phyloP scores from a whole-genome alignment of 2,113 vertebrate species.

The Brachyistius frenatus region DNA sequence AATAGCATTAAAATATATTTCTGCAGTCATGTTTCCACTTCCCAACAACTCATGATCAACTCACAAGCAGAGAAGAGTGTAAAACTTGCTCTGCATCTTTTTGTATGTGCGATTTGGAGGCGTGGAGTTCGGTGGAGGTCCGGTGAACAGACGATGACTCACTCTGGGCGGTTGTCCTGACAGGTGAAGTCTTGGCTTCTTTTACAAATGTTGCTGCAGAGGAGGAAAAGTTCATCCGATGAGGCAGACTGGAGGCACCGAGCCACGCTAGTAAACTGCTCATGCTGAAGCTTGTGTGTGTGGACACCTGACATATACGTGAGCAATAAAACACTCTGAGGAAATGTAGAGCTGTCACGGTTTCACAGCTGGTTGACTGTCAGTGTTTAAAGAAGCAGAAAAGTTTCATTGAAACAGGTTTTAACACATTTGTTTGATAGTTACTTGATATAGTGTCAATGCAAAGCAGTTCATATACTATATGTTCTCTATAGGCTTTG shows the following conservation, averaged over 20 bases:
- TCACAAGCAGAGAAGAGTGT: not conserved
- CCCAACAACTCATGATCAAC: not conserved
- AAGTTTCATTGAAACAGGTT: no score
- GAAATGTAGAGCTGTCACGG: not conserved
- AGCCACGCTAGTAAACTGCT: constrained; percentile 9
- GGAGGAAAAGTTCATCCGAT: constrained; percentile 32
- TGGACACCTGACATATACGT: no score
- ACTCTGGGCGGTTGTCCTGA: constrained; percentile 14
- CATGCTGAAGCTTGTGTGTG: constrained; percentile 22
- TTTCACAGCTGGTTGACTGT: not conserved
- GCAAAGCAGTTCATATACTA: no score
- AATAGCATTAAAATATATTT: not conserved
- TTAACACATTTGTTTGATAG: no score
- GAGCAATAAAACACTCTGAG: not conserved
- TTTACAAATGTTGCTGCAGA: constrained; percentile 30
- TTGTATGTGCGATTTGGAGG: not conserved
- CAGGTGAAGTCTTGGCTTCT: constrained; percentile 47
- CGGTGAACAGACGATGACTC: constrained; percentile 38
- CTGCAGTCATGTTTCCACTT: not conserved
- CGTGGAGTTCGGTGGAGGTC: not conserved
- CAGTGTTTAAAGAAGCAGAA: no score
- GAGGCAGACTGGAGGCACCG: not conserved
- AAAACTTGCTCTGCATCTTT: not conserved
- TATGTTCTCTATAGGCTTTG: no score
- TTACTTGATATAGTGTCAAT: no score